Evolutionary conservation across 2,113 vertebrate species (phyloP).

Genomic region (Orthonyx spaldingii): DNA sequence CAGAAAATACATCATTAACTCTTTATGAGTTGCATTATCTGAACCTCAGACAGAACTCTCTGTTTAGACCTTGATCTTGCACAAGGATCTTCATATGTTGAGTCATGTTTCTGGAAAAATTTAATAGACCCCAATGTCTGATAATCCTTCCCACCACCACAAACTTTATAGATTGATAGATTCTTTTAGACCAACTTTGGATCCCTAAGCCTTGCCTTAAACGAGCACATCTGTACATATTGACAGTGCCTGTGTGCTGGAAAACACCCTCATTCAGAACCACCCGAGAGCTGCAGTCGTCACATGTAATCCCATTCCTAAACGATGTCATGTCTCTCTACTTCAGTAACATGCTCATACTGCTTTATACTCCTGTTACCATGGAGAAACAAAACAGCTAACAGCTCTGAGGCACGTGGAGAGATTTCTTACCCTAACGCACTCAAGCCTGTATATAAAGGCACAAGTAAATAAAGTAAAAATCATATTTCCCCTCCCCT

Average conservation of each 20-base stretch:
- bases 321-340: neutral
- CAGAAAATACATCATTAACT: neutral
- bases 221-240: neutral
- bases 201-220: neutral
- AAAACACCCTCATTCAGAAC: neutral
- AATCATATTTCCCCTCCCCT: neutral
- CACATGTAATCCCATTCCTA: neutral
- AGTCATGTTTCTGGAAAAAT: neutral
- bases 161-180: neutral
- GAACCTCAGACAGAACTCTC: neutral
- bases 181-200: neutral
- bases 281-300: neutral
- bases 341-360: neutral
- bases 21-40: neutral
- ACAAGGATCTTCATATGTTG: neutral
- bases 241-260: neutral
- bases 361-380: slow-evolving; percentile 21
- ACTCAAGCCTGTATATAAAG: neutral
- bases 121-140: neutral
- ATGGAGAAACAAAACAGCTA: slow-evolving; percentile 49
- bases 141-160: neutral
- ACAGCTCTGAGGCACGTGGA: neutral
- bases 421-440: neutral
- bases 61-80: neutral
- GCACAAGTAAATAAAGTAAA: neutral